These are phyloP conservation scores for Vombatus ursinus DNA, from an alignment of 2,113 vertebrate species.

Conservation along the genomic window DNA sequence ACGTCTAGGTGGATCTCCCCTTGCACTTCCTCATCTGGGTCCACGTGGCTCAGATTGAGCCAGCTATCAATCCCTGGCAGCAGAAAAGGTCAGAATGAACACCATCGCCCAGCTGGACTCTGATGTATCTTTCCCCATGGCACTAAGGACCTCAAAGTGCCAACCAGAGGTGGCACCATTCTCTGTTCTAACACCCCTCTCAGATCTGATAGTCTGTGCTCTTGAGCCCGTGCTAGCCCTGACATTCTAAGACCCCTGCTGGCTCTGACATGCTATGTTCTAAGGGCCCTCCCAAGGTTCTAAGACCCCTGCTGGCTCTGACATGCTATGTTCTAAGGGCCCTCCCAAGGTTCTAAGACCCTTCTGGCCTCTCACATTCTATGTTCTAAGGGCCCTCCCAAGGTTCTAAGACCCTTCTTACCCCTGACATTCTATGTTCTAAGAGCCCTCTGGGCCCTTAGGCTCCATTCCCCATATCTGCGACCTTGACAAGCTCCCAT, in stretches of 20 bases:
- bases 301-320: background rate
- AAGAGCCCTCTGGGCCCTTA: background rate
- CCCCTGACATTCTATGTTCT: background rate
- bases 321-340: background rate
- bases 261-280: background rate
- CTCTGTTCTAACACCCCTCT: background rate
- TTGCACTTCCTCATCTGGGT: conserved; percentile 92
- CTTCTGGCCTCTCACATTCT: too few species aligned
- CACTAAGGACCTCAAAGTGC: background rate
- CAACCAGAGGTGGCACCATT: background rate
- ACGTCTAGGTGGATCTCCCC: conserved; percentile 91
- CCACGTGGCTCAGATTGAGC: conserved; percentile 90
- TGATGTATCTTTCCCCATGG: background rate
- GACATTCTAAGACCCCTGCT: background rate
- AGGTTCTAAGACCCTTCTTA: background rate
- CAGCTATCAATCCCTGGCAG: conserved; percentile 89
- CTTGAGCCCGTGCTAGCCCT: background rate
- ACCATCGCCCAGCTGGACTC: background rate
- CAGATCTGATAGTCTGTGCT: background rate
- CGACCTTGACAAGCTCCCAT: background rate
- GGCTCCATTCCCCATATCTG: background rate
- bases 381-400: too few species aligned
- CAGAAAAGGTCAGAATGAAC: background rate
- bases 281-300: background rate
- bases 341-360: too few species aligned